Evolutionary conservation across 2,797 vertebrate genomes (phyloP).

Genomic region (Halcyon chelicuti): DNA sequence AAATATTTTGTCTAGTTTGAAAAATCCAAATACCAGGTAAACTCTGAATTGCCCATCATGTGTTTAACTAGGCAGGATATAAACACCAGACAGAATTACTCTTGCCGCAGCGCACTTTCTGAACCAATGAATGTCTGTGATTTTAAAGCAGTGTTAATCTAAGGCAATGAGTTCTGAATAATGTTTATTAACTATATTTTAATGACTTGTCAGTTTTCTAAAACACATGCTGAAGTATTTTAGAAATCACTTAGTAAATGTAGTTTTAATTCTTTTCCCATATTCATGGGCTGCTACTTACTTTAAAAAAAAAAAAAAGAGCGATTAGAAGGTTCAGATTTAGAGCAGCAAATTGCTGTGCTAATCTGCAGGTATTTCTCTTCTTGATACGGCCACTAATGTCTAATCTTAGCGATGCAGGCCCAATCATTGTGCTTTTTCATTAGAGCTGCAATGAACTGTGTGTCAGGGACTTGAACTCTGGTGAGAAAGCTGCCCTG

Average conservation of each 20-base stretch:
- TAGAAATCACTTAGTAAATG: conserved; percentile 74
- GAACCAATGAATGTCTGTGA: conserved; percentile 9
- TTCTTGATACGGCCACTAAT: conserved; percentile 61
- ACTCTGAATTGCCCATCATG: background rate
- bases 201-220: conserved; percentile 71
- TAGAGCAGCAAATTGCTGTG: conserved; percentile 74
- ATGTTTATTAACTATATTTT: conserved; percentile 78
- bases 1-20: background rate
- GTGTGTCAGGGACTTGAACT: conserved; percentile 64
- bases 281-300: conserved; percentile 69
- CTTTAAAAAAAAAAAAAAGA: conserved; percentile 14
- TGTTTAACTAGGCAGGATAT: background rate
- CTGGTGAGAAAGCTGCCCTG: conserved; percentile 2
- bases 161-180: conserved; percentile 71
- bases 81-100: background rate
- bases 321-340: conserved; percentile 72
- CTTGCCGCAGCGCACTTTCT: background rate
- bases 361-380: conserved; percentile 79
- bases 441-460: conserved; percentile 53
- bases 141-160: conserved; percentile 61
- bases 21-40: background rate
- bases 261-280: conserved; percentile 67
- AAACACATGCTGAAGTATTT: conserved; percentile 74
- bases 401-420: conserved; percentile 46
- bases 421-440: conserved; percentile 37